phyloP scores from a whole-genome alignment of 2,888 invertebrate species.

The Nasonia oneida region DNA sequence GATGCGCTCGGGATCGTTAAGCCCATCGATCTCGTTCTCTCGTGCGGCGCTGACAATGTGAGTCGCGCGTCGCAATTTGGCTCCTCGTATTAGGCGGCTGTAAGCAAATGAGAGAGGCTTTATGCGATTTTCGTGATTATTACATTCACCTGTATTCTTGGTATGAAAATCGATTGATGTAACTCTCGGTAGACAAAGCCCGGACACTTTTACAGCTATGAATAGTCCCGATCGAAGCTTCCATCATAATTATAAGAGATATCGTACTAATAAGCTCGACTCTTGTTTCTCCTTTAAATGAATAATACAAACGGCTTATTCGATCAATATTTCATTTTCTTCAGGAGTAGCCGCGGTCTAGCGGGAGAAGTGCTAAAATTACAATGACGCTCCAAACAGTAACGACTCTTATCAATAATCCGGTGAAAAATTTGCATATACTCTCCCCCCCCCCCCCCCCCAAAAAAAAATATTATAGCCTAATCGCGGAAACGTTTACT shows the following conservation, averaged over 20 bases:
- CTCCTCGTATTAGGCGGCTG: not conserved
- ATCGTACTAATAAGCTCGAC: no score
- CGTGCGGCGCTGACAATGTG: not conserved
- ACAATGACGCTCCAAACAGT: slow-evolving; percentile 48
- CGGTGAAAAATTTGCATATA: slow-evolving; percentile 44
- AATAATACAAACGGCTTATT: slow-evolving; percentile 40
- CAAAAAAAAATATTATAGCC: not conserved
- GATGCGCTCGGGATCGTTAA: not conserved
- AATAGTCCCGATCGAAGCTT: no score
- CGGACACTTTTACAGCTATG: no score
- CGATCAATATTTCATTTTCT: slow-evolving; percentile 7
- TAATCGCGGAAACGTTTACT: slow-evolving; percentile 2
- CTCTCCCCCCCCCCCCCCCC: not conserved
- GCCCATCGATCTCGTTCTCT: slow-evolving; percentile 10
- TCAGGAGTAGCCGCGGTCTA: not conserved
- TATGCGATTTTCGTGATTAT: not conserved
- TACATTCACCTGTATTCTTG: no score
- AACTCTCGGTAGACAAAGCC: no score
- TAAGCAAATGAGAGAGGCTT: not conserved
- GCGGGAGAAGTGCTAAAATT: slow-evolving; percentile 43
- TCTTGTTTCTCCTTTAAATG: not conserved
- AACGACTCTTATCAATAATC: slow-evolving; percentile 48
- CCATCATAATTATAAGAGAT: no score
- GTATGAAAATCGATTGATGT: no score
- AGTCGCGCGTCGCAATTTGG: not conserved